phyloP scores from a whole-genome alignment of 1,140 invertebrate genomes.

The Hermatobates lingyangjiaoensis region DNA sequence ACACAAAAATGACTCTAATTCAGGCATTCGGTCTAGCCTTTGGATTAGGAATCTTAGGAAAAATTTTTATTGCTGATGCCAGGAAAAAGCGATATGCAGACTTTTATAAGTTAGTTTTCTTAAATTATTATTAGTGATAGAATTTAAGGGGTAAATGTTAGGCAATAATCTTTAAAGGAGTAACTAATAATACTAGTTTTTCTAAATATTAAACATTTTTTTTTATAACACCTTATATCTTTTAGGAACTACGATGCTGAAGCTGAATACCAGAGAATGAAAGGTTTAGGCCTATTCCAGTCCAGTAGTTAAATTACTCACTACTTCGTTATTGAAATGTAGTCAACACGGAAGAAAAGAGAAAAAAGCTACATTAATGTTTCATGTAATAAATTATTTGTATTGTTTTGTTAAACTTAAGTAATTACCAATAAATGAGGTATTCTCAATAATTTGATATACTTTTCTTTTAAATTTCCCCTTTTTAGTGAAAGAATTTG shows the following conservation, averaged over 20 bases:
- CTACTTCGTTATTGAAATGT: no score
- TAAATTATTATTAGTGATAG: background rate
- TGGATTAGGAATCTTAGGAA: constrained; percentile 25
- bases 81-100: constrained; percentile 39
- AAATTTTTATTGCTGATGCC: constrained; percentile 29
- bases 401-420: no score
- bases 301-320: no score
- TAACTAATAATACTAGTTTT: constrained; percentile 7
- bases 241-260: constrained; percentile 29
- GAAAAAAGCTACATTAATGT: no score
- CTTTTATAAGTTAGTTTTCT: constrained; percentile 39
- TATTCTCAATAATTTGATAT: no score
- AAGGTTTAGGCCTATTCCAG: constrained; percentile 22
- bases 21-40: constrained; percentile 25
- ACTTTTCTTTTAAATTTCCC: no score
- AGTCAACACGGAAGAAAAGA: no score
- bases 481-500: no score
- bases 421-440: no score
- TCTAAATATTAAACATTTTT: constrained; percentile 1
- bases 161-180: background rate
- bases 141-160: background rate
- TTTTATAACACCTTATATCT: constrained; percentile 9
- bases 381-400: no score
- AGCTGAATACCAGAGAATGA: constrained; percentile 26
- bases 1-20: constrained; percentile 33